Percentiles rank a stretch among this genome's conserved stretches.
These are phyloP conservation scores for Meteorus cinctellus DNA, from an alignment of 2,888 invertebrate species.

Conservation along the genomic window DNA sequence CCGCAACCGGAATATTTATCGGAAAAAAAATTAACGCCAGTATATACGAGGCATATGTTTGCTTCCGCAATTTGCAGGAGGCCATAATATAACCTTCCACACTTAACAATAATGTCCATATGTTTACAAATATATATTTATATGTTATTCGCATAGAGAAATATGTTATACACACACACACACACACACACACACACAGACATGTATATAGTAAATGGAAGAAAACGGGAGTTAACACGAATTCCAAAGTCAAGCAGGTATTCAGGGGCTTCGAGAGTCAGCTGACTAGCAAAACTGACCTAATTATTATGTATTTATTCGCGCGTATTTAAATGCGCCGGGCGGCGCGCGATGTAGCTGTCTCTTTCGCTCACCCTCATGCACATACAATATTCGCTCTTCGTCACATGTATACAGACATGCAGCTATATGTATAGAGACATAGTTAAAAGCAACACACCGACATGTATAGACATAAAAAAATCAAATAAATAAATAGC, in stretches of 20 bases:
- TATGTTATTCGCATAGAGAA: not conserved
- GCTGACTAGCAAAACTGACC: conserved; percentile 73
- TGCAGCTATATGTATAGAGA: not conserved
- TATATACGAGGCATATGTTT: not conserved
- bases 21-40: conserved; percentile 1
- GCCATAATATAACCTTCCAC: conserved; percentile 20
- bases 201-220: not conserved
- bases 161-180: not conserved
- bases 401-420: not conserved
- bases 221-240: conserved; percentile 52
- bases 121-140: not conserved
- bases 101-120: conserved; percentile 16
- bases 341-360: conserved; percentile 61
- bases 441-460: not conserved
- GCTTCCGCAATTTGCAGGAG: conserved; percentile 23
- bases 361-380: conserved; percentile 46
- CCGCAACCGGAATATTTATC: not conserved
- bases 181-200: not conserved
- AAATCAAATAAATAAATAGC: not conserved
- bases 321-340: conserved; percentile 73
- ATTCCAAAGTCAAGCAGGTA: conserved; percentile 56
- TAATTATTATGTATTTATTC: conserved; percentile 74
- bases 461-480: not conserved
- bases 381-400: not conserved
- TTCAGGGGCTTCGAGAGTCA: conserved; percentile 60